These are phyloP conservation scores for Diorhabda elongata DNA, from an alignment of 1,140 invertebrate species.

Conservation along the genomic window DNA sequence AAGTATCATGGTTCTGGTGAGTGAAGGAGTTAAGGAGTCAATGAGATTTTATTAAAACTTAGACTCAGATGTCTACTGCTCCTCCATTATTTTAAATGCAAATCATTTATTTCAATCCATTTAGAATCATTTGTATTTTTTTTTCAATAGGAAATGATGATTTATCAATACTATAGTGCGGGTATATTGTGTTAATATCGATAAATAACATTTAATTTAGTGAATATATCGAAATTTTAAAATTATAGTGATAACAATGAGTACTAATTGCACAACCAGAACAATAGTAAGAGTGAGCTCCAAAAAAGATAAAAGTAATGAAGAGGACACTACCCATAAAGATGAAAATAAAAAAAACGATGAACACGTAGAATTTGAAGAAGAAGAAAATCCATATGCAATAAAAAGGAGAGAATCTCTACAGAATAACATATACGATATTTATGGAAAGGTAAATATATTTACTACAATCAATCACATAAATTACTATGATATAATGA, in stretches of 20 bases:
- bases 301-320: conserved; percentile 10
- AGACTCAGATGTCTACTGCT: no score
- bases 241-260: not conserved
- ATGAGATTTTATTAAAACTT: no score
- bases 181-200: no score
- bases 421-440: conserved; percentile 51
- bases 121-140: no score
- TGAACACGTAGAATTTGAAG: conserved; percentile 10
- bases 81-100: no score
- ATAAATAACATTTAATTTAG: not conserved
- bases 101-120: no score
- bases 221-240: not conserved
- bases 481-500: no score
- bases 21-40: no score
- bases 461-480: no score
- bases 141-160: no score
- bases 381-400: conserved; percentile 23
- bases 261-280: conserved; percentile 6
- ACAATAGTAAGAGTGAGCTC: conserved; percentile 22
- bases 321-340: conserved; percentile 8
- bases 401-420: conserved; percentile 27
- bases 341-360: conserved; percentile 10
- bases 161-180: no score
- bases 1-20: no score
- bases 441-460: conserved; percentile 52